These are phyloP conservation scores for Tachina lurida DNA, from an alignment of 2,888 invertebrate genomes.

Conservation along the genomic window DNA sequence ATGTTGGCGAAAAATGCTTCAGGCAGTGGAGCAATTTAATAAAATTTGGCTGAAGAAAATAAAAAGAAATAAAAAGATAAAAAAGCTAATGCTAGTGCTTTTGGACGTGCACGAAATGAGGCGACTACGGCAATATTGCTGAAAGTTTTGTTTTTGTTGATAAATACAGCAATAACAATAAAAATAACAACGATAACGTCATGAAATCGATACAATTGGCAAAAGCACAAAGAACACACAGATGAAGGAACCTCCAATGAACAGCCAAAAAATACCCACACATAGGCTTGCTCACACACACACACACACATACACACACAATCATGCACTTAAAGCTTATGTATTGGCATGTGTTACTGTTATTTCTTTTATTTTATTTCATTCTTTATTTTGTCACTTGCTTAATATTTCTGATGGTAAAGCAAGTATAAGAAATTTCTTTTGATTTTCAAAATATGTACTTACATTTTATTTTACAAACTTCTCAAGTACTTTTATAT, in stretches of 20 bases:
- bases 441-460: neutral
- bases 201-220: constrained; percentile 73
- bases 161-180: constrained; percentile 43
- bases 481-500: constrained; percentile 40
- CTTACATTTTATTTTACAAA: neutral
- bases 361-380: constrained; percentile 11
- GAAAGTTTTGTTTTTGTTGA: constrained; percentile 8
- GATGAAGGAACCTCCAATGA: constrained; percentile 22
- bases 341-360: constrained; percentile 26
- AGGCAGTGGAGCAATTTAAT: constrained; percentile 8
- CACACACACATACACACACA: neutral
- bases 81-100: neutral
- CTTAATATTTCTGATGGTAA: constrained; percentile 15
- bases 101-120: constrained; percentile 11
- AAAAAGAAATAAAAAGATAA: no score
- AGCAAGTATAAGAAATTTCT: constrained; percentile 16
- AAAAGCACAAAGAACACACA: constrained; percentile 46
- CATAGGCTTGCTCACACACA: neutral
- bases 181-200: constrained; percentile 53
- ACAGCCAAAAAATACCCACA: constrained; percentile 3
- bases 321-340: neutral
- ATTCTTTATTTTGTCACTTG: constrained; percentile 21
- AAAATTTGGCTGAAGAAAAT: constrained; percentile 21
- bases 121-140: constrained; percentile 25
- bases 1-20: constrained; percentile 1